Evolutionary conservation across 2,113 vertebrate species (phyloP).

Genomic region (Sorex araneus): DNA sequence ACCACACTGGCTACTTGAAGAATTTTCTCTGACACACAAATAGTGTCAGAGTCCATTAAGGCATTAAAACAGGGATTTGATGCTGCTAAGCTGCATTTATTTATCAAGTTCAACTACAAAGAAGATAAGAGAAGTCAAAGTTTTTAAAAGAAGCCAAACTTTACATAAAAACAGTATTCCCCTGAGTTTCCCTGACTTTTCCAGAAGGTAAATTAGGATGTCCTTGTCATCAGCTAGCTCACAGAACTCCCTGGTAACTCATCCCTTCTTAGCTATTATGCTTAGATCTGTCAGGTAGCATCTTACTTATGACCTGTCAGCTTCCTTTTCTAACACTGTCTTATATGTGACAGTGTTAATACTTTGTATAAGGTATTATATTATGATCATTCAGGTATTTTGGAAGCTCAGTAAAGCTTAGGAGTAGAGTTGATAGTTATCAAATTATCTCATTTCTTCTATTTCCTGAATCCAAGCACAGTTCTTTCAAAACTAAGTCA

Average conservation of each 20-base stretch:
- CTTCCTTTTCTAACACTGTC: not conserved
- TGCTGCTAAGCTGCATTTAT: not conserved
- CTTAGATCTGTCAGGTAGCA: not conserved
- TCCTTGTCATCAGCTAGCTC: not conserved
- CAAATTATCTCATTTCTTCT: constrained; percentile 38
- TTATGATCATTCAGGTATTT: constrained; percentile 3
- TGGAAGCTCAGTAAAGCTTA: not conserved
- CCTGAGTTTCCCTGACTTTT: not conserved
- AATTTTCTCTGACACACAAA: constrained; percentile 9
- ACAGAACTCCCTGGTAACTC: not conserved
- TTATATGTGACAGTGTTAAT: not conserved
- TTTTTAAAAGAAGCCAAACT: not conserved
- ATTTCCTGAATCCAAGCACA: constrained; percentile 14
- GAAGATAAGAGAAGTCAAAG: not conserved
- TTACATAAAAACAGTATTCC: not conserved
- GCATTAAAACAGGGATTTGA: constrained; percentile 42
- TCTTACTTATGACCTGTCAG: not conserved
- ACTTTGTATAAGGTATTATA: constrained; percentile 6
- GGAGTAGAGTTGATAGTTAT: not conserved
- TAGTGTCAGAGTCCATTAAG: not conserved
- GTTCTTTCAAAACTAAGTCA: not conserved
- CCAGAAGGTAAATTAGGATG: not conserved
- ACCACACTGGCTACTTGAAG: not conserved
- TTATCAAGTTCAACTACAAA: not conserved
- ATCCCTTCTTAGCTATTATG: not conserved